These are phyloP conservation scores for Digitonthophagus gazella DNA, from an alignment of 2,888 invertebrate species.

Conservation along the genomic window DNA sequence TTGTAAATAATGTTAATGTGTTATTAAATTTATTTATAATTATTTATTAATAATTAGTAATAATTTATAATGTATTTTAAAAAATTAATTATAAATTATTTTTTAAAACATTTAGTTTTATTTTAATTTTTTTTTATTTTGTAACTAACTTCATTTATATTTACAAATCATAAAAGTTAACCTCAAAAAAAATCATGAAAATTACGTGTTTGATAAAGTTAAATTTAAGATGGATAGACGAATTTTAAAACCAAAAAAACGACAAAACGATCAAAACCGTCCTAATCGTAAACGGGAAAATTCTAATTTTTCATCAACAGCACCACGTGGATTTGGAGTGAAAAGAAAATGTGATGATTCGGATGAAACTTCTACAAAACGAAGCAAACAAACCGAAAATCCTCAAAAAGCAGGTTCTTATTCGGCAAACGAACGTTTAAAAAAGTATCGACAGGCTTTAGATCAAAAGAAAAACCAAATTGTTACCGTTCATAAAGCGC, in stretches of 20 bases:
- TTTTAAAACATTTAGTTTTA: too few species aligned
- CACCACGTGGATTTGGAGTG: not conserved
- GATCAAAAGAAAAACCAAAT: constrained; percentile 20
- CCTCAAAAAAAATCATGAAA: constrained; percentile 7
- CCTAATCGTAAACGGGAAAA: constrained; percentile 3
- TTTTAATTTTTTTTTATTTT: not conserved
- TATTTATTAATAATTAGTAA: too few species aligned
- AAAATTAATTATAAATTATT: too few species aligned
- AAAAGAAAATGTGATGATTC: not conserved
- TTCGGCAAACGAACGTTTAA: constrained; percentile 31
- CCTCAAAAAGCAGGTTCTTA: constrained; percentile 7
- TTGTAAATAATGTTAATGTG: too few species aligned
- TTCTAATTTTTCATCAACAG: not conserved
- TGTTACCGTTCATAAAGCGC: constrained; percentile 20
- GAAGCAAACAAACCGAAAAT: not conserved
- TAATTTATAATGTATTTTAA: too few species aligned
- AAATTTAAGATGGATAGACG: constrained; percentile 8
- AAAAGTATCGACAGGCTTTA: constrained; percentile 23
- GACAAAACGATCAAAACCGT: not conserved
- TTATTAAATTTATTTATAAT: too few species aligned
- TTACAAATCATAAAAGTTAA: constrained; percentile 3
- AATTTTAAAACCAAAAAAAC: not conserved
- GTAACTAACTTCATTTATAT: constrained; percentile 5
- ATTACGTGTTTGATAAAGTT: not conserved
- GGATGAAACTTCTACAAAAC: not conserved